Evolutionary conservation across 2,888 invertebrate genomes (phyloP).

Genomic region (Leptopilina myrica): DNA sequence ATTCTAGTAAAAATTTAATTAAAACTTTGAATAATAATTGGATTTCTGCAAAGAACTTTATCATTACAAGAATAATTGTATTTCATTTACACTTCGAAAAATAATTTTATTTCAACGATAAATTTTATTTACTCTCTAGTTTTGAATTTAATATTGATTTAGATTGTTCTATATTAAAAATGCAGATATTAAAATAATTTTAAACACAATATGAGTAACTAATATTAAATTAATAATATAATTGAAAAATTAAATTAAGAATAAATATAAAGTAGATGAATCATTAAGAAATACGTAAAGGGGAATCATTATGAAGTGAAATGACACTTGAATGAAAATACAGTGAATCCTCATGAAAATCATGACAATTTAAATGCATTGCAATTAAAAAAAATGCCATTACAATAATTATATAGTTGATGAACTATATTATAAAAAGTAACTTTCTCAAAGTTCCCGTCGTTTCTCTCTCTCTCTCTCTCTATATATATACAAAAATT

Average conservation of each 20-base stretch:
- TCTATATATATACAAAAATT: not conserved
- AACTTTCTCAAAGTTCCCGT: constrained; percentile 31
- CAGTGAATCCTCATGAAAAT: not conserved
- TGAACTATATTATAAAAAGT: constrained; percentile 6
- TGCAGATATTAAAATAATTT: not conserved
- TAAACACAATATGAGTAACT: too few relatives aligned
- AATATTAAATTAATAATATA: not conserved
- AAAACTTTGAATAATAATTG: too few relatives aligned
- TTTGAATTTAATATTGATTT: too few relatives aligned
- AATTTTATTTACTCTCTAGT: too few relatives aligned
- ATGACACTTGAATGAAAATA: not conserved
- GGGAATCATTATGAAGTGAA: not conserved
- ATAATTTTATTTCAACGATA: too few relatives aligned
- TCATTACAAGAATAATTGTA: too few relatives aligned
- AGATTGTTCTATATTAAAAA: too few relatives aligned
- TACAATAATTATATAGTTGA: constrained; percentile 5
- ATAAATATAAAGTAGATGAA: not conserved
- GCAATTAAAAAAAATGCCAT: constrained; percentile 1
- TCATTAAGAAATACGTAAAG: not conserved
- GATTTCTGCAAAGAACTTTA: too few relatives aligned
- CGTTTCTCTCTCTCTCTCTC: not conserved
- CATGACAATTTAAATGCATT: not conserved
- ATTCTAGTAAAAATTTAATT: too few relatives aligned
- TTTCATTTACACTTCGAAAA: too few relatives aligned
- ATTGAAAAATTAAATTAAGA: not conserved